Evolutionary conservation across 1,140 invertebrate species (phyloP), one percentile per base, ranked within the genome.

Genomic region (Zaprionus nigranus): DNA sequence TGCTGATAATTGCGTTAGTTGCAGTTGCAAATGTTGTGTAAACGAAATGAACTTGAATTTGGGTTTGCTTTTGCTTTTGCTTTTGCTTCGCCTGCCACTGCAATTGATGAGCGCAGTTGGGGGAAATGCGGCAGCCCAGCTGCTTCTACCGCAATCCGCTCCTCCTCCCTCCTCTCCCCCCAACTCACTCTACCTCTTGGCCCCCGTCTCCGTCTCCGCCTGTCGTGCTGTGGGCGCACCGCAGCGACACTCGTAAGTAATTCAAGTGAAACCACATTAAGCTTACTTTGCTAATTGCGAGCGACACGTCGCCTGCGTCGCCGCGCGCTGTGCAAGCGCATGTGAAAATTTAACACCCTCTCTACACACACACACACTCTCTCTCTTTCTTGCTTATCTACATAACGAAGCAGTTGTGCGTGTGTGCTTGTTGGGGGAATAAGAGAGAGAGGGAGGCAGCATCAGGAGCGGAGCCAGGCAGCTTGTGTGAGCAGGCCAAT

Each of bases 251-350:
- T 84, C 81, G 85, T 85, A 91, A 90, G 85, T 91, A 90, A 91
- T 91, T 91, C 82, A 90, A 85, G 74, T 85, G 80, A 82, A 86
- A 91, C 82, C 85, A 84, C 90, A 91, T 91, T 91, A 91, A 91
- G 90, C 90, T 91, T 91, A 91, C 90, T 91, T 91, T 91, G 90
- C 90, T 91, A 91, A 91, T 91, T 91, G 90, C 90, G 64, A 90
- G 78, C 85, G 90, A 91, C 85, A 90, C 86, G 85, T 83, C 84
- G 85, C 81, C 75, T 79, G 69, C 76, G 58, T 67, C 46, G 56
- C 34, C 38, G 36, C 38, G n/a, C 56, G 56, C 67, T 73, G 56
- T 59, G 64, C 64, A 60, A 70, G 73, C 56, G 46, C 61, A 66
- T 72, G 74, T 59, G 74, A 77, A 58, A 76, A 77, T 67, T 74